phyloP scores from a whole-genome alignment of 1,140 invertebrate genomes.

The Ceratoteleas bidentatus region DNA sequence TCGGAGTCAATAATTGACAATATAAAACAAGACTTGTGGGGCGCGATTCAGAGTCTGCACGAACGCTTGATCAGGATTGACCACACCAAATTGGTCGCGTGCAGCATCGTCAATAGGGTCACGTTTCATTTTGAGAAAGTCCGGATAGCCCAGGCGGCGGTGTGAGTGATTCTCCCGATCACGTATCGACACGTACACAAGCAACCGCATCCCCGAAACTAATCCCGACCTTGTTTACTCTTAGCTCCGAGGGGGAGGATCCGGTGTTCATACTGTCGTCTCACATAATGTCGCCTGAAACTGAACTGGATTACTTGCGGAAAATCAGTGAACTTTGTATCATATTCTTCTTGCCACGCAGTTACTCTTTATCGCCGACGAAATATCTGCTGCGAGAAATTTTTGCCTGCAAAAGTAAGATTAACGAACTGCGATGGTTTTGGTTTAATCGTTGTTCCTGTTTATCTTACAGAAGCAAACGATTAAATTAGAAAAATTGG shows the following conservation, averaged over 20 bases:
- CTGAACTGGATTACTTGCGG: constrained; percentile 90
- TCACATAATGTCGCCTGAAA: constrained; percentile 87
- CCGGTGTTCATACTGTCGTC: constrained; percentile 89
- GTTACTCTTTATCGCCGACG: constrained; percentile 89
- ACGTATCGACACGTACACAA: too few relatives aligned
- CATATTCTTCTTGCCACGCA: constrained; percentile 89
- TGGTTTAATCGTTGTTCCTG: too few relatives aligned
- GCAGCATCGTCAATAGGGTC: constrained; percentile 89
- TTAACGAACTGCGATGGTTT: too few relatives aligned
- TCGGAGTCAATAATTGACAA: constrained; percentile 83
- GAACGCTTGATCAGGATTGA: constrained; percentile 88
- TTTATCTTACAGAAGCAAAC: too few relatives aligned
- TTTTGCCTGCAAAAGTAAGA: constrained; percentile 89
- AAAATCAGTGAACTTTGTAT: constrained; percentile 91
- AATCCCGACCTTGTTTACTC: constrained; percentile 4
- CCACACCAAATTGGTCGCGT: constrained; percentile 90
- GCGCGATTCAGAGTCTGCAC: constrained; percentile 88
- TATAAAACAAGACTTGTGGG: constrained; percentile 92
- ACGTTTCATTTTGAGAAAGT: constrained; percentile 94
- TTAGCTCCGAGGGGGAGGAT: constrained; percentile 83
- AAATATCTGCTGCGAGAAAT: constrained; percentile 91
- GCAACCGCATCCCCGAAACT: constrained; percentile 6
- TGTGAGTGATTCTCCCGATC: too few relatives aligned
- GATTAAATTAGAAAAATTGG: too few relatives aligned
- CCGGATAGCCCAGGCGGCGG: constrained; percentile 87